These are phyloP conservation scores for Helicoverpa assulta DNA, from an alignment of 2,888 invertebrate genomes.

Conservation along the genomic window DNA sequence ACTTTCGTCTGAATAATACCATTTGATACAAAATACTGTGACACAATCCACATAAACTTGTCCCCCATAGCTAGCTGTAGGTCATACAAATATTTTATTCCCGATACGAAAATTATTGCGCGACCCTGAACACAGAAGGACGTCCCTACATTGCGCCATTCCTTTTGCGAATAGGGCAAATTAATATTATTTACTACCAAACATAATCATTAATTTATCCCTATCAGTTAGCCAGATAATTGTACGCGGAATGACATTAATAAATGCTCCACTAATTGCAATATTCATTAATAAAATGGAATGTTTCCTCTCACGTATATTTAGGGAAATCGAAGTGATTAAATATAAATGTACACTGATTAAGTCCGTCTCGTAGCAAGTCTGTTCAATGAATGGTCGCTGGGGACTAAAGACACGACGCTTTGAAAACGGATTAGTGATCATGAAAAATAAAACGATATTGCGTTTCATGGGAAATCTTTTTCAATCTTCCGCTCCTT, in stretches of 20 bases:
- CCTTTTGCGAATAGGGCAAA: conserved; percentile 15
- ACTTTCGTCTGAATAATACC: neutral
- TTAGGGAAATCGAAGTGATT: neutral
- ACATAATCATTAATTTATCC: conserved; percentile 27
- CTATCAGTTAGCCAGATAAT: conserved; percentile 22
- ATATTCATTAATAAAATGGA: conserved; percentile 23
- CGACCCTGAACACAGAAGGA: conserved; percentile 39
- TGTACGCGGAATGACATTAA: conserved; percentile 10
- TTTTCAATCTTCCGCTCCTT: conserved; percentile 51
- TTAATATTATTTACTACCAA: conserved; percentile 2
- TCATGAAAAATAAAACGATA: conserved; percentile 36
- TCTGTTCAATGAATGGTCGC: conserved; percentile 29
- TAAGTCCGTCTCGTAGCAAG: conserved; percentile 9
- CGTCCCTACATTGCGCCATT: conserved; percentile 39
- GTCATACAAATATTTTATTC: conserved; percentile 29
- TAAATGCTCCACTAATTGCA: conserved; percentile 18
- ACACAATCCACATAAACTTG: conserved; percentile 14
- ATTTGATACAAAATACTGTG: conserved; percentile 1
- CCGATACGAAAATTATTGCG: conserved; percentile 28
- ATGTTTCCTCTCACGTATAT: neutral
- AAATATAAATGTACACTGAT: conserved; percentile 1
- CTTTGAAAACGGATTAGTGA: conserved; percentile 42
- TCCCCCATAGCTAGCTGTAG: conserved; percentile 6
- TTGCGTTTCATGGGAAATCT: conserved; percentile 55
- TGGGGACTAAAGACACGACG: conserved; percentile 26